Base-by-base conservation (phyloP, 2,797 vertebrate species). In the Onychomys torridus region DNA sequence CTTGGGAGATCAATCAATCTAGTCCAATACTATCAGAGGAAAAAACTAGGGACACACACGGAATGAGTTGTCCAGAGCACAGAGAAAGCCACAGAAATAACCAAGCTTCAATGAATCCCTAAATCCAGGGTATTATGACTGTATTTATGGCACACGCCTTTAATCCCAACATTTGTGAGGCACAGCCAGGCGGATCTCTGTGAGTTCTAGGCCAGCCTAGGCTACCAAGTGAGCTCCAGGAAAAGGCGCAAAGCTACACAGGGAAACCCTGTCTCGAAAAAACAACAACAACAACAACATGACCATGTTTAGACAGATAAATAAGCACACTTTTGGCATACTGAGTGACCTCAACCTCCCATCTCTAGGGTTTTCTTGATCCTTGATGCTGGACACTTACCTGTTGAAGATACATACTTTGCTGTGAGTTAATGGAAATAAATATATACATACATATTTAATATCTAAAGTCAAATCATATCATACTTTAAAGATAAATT, bases 401-500 rank as follows among this genome's bases (percentile, higher is more conserved):
- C 16, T 92, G 17, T 29, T 57, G 10, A 88, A 95, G 29, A 89
- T 25, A 86, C 37, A 59, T 46, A 6, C 13, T 95, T 9, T 17
- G 0, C 23, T 82, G 16, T 71, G 69, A 67, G 46, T 82, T 92
- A 46, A 93, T 82, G 57, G 19, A 90, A 82, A 82, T 65, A 4
- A 55, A 14, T 7, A 83, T 52, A 79, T 86, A 84, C 69, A 71
- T 86, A 76, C 37, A 27, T 8, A 27, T 77, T 90, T 96, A 61
- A 75, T 91, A 95, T 86, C 37, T 89, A 19, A 95, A 92, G 21
- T 94, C 34, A 93, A 94, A 67, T 43, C 23, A 37, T 59, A 67
- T 65, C 13, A 34, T 25, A 67, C n/a, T 34, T 91, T 89, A 61
- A 67, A 96, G 77, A 95, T 83, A 75, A 82, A 86, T 82, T 78